Conservation (phyloP, 2,797 vertebrate species). For the Botia almorhae region DNA sequence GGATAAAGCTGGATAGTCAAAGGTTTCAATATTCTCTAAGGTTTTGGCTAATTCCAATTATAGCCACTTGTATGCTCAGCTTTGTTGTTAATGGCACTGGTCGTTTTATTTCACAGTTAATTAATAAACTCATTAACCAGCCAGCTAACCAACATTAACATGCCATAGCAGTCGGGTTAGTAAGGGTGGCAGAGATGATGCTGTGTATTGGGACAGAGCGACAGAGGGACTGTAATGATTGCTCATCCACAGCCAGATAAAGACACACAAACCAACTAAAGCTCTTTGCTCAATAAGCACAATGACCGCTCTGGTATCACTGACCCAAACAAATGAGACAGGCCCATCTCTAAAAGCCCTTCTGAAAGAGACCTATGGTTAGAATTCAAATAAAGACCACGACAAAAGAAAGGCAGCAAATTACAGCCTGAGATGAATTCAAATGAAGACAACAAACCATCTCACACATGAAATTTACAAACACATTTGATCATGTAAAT, state of each 20-base stretch:
- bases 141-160: not conserved
- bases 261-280: constrained; percentile 12
- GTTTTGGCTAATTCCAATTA: too few relatives aligned
- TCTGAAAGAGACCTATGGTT: constrained; percentile 7
- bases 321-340: constrained; percentile 3
- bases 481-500: constrained; percentile 44
- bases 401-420: constrained; percentile 10
- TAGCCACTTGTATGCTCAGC: too few relatives aligned
- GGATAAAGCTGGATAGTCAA: too few relatives aligned
- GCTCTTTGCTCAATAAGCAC: not conserved
- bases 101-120: too few relatives aligned
- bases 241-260: constrained; percentile 13
- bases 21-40: too few relatives aligned
- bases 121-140: constrained; percentile 17
- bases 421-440: constrained; percentile 32
- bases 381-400: constrained; percentile 23
- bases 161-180: constrained; percentile 54
- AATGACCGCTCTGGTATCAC: not conserved
- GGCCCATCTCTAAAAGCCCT: not conserved
- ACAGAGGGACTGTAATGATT: not conserved
- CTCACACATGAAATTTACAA: constrained; percentile 36
- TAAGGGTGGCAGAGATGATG: constrained; percentile 29
- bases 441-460: constrained; percentile 23
- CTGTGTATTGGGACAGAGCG: not conserved
- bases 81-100: too few relatives aligned